Percentiles rank a stretch among this genome's conserved stretches.
Evolutionary conservation across 2,888 invertebrate species (phyloP).

Genomic region (Agrochola circellaris): DNA sequence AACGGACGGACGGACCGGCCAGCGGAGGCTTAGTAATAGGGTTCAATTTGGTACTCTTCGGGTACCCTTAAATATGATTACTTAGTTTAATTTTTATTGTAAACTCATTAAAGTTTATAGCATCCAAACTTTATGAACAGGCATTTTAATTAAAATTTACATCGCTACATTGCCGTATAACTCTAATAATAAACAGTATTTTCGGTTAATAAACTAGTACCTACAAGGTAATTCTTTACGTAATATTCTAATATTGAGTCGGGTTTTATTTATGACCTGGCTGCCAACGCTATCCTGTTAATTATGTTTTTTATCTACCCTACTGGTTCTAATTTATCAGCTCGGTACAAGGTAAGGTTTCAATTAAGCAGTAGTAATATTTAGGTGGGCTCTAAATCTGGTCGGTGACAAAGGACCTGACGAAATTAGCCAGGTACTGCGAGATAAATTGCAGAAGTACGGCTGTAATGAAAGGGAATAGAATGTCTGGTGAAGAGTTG

Average conservation of each 20-base stretch:
- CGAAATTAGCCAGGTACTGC: conserved; percentile 64
- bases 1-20: no score
- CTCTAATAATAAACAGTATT: conserved; percentile 44
- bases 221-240: conserved; percentile 45
- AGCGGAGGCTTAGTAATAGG: no score
- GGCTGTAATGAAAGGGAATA: conserved; percentile 43
- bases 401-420: conserved; percentile 62
- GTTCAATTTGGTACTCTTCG: no score
- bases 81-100: no score
- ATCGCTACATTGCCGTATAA: conserved; percentile 5
- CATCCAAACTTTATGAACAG: conserved; percentile 6
- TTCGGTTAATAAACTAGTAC: conserved; percentile 43
- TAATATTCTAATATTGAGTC: conserved; percentile 62
- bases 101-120: not conserved
- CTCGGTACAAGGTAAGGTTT: conserved; percentile 47
- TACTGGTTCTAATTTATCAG: conserved; percentile 59
- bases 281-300: conserved; percentile 52
- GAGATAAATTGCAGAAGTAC: conserved; percentile 62
- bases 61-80: no score
- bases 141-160: conserved; percentile 45
- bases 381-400: conserved; percentile 56
- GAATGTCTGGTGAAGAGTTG: conserved; percentile 61
- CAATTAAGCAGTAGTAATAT: conserved; percentile 66
- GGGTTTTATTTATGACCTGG: conserved; percentile 60
- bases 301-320: conserved; percentile 61